Evolutionary conservation across 2,888 invertebrate species (phyloP).

Genomic region (Lordiphosa fenestrarum): DNA sequence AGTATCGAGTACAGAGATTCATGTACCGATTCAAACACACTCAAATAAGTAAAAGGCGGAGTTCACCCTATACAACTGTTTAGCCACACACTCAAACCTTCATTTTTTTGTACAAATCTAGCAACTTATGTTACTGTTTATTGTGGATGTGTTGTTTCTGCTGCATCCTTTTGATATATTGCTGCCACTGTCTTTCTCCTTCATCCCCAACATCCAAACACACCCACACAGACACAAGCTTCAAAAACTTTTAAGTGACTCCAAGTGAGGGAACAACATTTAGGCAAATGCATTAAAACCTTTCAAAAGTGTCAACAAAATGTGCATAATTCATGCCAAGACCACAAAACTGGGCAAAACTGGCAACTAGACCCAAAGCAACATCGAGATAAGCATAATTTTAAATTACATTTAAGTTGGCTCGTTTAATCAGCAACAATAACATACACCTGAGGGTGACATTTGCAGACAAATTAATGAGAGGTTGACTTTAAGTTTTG

Average conservation of each 20-base stretch:
- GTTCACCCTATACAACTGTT: too few species aligned
- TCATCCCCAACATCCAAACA: too few species aligned
- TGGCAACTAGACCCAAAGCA: conserved; percentile 10
- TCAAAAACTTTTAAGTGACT: conserved; percentile 12
- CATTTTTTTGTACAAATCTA: too few species aligned
- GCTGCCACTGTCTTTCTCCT: too few species aligned
- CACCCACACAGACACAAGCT: neutral
- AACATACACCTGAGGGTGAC: conserved; percentile 16
- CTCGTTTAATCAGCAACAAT: conserved; percentile 37
- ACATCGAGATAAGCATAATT: conserved; percentile 23
- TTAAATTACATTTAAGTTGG: conserved; percentile 40
- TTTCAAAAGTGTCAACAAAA: conserved; percentile 21
- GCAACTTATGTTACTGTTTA: too few species aligned
- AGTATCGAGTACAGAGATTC: too few species aligned
- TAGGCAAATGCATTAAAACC: conserved; percentile 17
- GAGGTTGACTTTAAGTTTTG: neutral
- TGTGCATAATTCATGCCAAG: conserved; percentile 13
- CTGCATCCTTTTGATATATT: too few species aligned
- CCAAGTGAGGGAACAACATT: conserved; percentile 14
- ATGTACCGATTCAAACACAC: too few species aligned
- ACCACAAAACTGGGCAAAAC: neutral
- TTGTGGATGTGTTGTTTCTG: too few species aligned
- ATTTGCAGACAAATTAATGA: conserved; percentile 10
- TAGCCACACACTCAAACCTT: too few species aligned
- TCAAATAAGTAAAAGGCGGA: too few species aligned